Evolutionary conservation across 2,797 vertebrate species (phyloP).

Genomic region (Fratercula arctica): DNA sequence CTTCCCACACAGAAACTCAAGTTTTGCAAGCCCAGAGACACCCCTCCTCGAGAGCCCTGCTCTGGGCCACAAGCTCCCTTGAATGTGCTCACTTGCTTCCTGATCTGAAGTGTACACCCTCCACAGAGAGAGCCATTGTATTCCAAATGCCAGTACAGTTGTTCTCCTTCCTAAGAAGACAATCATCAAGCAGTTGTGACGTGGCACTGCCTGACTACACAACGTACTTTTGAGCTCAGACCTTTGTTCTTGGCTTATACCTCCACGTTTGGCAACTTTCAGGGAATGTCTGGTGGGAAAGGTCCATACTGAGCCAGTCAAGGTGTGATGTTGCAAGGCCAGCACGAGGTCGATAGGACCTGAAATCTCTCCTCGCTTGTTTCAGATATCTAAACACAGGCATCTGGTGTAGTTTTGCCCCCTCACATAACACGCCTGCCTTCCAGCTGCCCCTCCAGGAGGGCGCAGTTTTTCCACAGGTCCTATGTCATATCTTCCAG

Average conservation of each 20-base stretch:
- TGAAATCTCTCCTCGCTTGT: background rate
- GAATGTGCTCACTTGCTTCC: background rate
- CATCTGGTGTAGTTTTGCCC: background rate
- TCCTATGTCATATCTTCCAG: background rate
- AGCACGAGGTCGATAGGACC: background rate
- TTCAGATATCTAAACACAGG: background rate
- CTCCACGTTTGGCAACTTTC: background rate
- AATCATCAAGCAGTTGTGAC: background rate
- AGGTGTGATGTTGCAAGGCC: background rate
- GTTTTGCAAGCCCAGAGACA: background rate
- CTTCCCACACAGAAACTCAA: background rate
- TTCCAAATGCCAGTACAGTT: background rate
- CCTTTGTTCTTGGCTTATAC: background rate
- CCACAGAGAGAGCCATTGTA: background rate
- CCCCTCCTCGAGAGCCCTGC: background rate
- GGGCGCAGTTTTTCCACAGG: background rate
- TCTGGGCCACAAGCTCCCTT: background rate
- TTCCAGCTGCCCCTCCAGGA: background rate
- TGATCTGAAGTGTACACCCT: background rate
- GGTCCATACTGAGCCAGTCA: background rate
- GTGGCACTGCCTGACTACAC: background rate
- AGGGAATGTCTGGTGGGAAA: background rate
- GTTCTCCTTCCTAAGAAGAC: background rate
- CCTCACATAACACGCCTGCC: background rate
- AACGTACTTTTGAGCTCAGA: background rate